Conservation (phyloP, 1,140 invertebrate genomes). For the Helicoverpa zea region DNA sequence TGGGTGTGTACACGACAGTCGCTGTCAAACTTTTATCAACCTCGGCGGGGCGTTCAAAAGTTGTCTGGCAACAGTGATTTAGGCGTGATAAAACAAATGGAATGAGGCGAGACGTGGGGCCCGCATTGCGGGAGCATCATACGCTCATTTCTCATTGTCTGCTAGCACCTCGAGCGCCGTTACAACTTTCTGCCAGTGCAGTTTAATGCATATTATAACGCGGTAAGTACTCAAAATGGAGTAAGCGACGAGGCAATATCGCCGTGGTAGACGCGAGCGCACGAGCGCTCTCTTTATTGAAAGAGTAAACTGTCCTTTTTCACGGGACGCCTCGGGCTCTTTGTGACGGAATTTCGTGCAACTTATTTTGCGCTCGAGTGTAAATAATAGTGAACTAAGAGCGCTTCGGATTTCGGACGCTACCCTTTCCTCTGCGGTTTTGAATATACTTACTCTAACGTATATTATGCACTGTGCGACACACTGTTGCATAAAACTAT, state of each 20-base stretch:
- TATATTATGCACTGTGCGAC: conserved; percentile 58
- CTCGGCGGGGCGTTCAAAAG: conserved; percentile 64
- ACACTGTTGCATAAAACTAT: conserved; percentile 61
- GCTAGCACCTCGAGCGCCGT: conserved; percentile 72
- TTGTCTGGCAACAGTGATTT: conserved; percentile 83
- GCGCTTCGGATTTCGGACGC: conserved; percentile 66
- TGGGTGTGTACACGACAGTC: conserved; percentile 77
- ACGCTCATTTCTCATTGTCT: conserved; percentile 84
- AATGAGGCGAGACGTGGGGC: conserved; percentile 67
- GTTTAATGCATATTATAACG: conserved; percentile 85
- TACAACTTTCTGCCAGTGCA: conserved; percentile 78
- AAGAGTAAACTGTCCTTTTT: conserved; percentile 85
- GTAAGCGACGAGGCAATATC: conserved; percentile 77
- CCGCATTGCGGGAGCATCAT: conserved; percentile 83
- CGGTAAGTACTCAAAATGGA: conserved; percentile 80
- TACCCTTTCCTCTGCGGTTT: conserved; percentile 62
- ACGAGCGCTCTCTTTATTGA: conserved; percentile 81
- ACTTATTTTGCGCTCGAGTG: conserved; percentile 78
- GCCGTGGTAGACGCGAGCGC: conserved; percentile 64
- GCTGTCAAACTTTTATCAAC: conserved; percentile 83
- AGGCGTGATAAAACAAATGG: conserved; percentile 83
- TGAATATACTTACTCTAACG: conserved; percentile 63
- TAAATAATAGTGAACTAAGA: conserved; percentile 78
- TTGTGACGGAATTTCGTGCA: conserved; percentile 77
- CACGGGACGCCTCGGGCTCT: conserved; percentile 76